Evolutionary conservation across 92 coral and sea anemone species (phyloP).

Genomic region (Blastomussa wellsi): DNA sequence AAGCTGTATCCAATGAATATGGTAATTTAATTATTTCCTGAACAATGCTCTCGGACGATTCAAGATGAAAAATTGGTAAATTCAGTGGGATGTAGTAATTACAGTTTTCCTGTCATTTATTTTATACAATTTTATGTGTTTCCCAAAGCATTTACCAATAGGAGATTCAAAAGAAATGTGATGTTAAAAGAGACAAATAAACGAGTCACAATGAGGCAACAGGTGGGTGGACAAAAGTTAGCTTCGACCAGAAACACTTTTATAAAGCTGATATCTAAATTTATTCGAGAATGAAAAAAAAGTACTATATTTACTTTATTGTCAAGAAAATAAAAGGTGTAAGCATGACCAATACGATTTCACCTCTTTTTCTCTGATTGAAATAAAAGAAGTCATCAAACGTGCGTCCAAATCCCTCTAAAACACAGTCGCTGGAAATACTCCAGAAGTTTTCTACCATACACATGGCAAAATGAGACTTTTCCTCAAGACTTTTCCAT

Average conservation of each 20-base stretch:
- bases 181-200: too few species aligned
- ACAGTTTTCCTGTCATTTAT: background rate
- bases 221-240: too few species aligned
- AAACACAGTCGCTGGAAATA: background rate
- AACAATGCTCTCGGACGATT: background rate
- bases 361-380: too few species aligned
- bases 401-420: background rate
- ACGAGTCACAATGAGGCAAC: too few species aligned
- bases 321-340: too few species aligned
- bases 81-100: background rate
- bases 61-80: background rate
- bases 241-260: too few species aligned
- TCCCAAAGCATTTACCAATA: background rate
- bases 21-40: background rate
- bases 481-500: background rate
- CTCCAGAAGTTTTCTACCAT: background rate
- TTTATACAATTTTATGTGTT: background rate
- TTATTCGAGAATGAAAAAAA: too few species aligned
- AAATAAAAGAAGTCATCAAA: too few species aligned
- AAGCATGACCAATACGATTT: too few species aligned
- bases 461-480: background rate
- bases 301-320: too few species aligned
- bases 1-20: background rate
- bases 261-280: too few species aligned
- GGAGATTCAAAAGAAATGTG: too few species aligned